These are phyloP conservation scores for Ceuthmochares aereus DNA, from an alignment of 2,113 vertebrate genomes.

Conservation along the genomic window DNA sequence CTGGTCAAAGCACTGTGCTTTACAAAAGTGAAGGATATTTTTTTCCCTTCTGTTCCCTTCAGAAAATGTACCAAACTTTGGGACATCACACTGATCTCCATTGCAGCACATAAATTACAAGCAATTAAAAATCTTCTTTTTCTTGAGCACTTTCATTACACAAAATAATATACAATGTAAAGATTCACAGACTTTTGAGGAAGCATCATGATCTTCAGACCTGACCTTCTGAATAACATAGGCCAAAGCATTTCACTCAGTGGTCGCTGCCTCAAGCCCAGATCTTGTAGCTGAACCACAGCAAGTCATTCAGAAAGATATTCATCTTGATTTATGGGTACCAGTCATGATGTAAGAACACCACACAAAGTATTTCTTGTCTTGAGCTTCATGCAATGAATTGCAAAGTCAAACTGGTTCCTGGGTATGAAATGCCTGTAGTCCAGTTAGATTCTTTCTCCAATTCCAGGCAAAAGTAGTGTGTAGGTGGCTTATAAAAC, in stretches of 20 bases:
- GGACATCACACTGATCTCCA: not conserved
- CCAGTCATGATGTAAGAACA: not conserved
- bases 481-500: conserved; percentile 73
- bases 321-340: conserved; percentile 41
- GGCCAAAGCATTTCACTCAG: not conserved
- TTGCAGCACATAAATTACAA: not conserved
- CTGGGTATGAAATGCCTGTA: conserved; percentile 45
- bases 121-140: not conserved
- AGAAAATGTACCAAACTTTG: not conserved
- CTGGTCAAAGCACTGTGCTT: not conserved
- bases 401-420: conserved; percentile 13
- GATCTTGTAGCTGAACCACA: not conserved
- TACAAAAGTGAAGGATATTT: not conserved
- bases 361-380: conserved; percentile 54
- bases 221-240: not conserved
- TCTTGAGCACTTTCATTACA: not conserved
- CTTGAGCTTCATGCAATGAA: not conserved
- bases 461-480: conserved; percentile 47
- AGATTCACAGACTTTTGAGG: conserved; percentile 12
- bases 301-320: conserved; percentile 30
- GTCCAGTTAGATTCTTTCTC: conserved; percentile 48
- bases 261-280: not conserved
- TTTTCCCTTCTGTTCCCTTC: not conserved
- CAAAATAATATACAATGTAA: not conserved
- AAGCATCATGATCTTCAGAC: not conserved